phyloP scores from a whole-genome alignment of 2,888 invertebrate genomes.

The Lithophane ornitopus region DNA sequence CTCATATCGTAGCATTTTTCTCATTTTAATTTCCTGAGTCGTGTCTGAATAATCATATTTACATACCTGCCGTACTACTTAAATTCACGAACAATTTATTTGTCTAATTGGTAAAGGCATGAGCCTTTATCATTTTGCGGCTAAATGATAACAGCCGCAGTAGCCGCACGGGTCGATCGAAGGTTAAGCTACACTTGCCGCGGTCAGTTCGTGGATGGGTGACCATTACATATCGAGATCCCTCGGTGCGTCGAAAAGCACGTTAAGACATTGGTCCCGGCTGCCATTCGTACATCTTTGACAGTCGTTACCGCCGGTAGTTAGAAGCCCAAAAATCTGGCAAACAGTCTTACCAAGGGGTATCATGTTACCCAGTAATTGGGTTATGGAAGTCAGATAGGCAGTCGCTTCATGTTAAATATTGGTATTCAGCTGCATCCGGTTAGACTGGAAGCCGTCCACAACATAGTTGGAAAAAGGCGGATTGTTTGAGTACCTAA shows the following conservation, averaged over 20 bases:
- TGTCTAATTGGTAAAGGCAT: not conserved
- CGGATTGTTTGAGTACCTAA: no score
- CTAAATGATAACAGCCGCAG: not conserved
- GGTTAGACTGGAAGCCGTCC: no score
- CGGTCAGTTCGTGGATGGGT: not conserved
- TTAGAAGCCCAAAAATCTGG: no score
- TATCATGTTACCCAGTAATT: no score
- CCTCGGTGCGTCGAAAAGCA: not conserved
- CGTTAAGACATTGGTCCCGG: not conserved
- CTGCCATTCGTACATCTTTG: not conserved
- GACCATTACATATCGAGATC: not conserved
- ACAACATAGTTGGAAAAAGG: no score
- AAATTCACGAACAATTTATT: not conserved
- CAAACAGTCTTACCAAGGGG: no score
- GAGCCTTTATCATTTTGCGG: no score
- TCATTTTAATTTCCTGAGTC: slow-evolving; percentile 11
- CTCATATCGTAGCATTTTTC: not conserved
- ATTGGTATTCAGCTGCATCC: no score
- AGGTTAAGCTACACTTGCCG: not conserved
- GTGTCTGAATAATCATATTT: slow-evolving; percentile 6
- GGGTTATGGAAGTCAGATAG: no score
- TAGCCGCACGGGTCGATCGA: not conserved
- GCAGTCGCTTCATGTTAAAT: no score
- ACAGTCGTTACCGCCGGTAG: no score
- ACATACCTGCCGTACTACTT: not conserved